Evolutionary conservation across 2,797 vertebrate genomes (phyloP).

Genomic region (Sebastes jordani): DNA sequence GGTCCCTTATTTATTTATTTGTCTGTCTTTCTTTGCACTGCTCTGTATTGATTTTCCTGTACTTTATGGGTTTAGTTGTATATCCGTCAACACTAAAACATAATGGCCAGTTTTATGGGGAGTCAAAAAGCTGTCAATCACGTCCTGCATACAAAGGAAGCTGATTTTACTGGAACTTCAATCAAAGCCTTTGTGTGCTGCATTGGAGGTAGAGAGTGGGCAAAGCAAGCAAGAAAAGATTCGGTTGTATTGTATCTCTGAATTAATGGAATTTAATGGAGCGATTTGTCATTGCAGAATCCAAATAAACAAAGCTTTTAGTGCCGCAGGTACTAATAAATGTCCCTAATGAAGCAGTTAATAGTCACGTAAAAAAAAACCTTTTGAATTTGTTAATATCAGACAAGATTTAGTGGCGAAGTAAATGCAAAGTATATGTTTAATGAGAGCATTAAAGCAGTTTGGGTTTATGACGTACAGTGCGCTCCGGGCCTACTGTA

Average conservation of each 20-base stretch:
- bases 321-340: background rate
- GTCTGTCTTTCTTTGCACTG: background rate
- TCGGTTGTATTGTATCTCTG: background rate
- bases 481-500: conserved; percentile 9
- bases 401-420: background rate
- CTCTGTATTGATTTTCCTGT: background rate
- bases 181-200: background rate
- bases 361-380: background rate
- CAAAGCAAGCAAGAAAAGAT: background rate
- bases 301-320: background rate
- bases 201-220: background rate
- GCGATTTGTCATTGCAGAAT: background rate
- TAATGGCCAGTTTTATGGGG: background rate
- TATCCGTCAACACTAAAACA: background rate
- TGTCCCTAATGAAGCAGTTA: background rate
- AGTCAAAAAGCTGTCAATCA: conserved; percentile 10
- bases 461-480: conserved; percentile 1
- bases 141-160: background rate
- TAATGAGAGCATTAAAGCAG: conserved; percentile 14
- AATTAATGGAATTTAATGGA: conserved; percentile 5
- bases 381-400: background rate
- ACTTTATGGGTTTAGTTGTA: background rate
- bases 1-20: background rate
- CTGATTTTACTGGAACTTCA: background rate
- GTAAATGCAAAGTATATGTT: background rate